Evolutionary conservation across 2,797 vertebrate genomes (phyloP), one percentile per base, ranked within the genome.

Genomic region (Kryptopterus vitreolus): DNA sequence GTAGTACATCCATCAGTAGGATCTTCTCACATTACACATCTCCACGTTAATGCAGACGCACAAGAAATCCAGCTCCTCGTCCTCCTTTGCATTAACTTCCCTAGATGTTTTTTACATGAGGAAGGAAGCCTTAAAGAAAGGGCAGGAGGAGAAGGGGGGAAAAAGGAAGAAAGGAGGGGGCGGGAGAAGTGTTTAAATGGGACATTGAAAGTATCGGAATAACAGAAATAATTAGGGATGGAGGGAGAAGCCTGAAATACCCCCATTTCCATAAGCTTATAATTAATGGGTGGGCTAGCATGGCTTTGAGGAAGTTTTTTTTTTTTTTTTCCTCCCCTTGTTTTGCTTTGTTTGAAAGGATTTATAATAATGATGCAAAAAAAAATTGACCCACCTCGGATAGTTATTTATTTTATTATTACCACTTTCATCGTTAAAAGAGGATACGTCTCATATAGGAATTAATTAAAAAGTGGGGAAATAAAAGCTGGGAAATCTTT

Each of bases 201-300:
- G 95, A 96, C 96, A 97, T 97, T 95, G 97, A 98, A 98, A 98
- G 96, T 96, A 96, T 96, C 96, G 95, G 95, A 96, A 97, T 97
- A 97, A 96, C 96, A 96, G 95, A 95, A 96, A 98, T 98, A 98
- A 98, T 97, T 98, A 97, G 96, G 95, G 92, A 95, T 96, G 95
- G 95, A 93, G 95, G 96, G 95, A 96, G 95, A 93, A 92, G 94
- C 94, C 95, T 53, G 95, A 96, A 97, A 97, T 96, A 96, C 94
- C 92, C 93, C 93, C 91, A 98, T 99, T 96, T 98, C 95, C 96
- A 98, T 98, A 97, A 95, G 95, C 96, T 96, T 95, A 95, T 97
- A 97, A 99, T 99, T 95, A 97, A 96, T 95, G 94, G 95, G 95
- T 93, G 91, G 96, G 95, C 94, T 95, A 94, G 95, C 93, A 94